Base-by-base conservation (phyloP, 1,140 invertebrate species). In the Phymorhynchus buccinoides region DNA sequence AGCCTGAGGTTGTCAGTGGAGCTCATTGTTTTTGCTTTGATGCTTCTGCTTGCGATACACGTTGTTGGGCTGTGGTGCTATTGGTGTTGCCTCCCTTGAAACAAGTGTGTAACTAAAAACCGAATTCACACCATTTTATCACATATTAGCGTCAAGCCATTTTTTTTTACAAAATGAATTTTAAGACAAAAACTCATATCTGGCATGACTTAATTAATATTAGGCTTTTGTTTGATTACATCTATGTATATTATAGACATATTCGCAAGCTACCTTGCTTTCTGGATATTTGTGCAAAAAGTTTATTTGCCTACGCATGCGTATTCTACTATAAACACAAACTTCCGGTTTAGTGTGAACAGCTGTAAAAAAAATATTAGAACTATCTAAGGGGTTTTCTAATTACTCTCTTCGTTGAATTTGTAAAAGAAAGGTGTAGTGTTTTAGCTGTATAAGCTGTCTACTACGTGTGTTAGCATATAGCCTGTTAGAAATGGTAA, bases 401-500 rank as follows among this genome's bases (percentile, higher is more conserved):
- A 35, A 32, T 35, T 41, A 71, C 37, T 41, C 73, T 39, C 73
- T 12, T 41, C 81, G 1, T 35, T 44, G 14, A 83, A 35, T 44
- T 3, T n/a, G 27, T 35, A 22, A 68, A 18, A 22, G 37, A 18
- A 48, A 39, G 27, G n/a, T 41, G 14, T 78, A 4, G 42, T 42
- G 27, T 41, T 41, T 41, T 42, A 6, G 37, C 39, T 18, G 3
- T 30, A 0, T 78, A 41, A 71, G n/a, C 0, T 71, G n/a, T 30
- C 30, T 41, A 22, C 37, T 42, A 35, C 6, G 32, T 44, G 14
- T 48, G 4, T 35, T 22, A 16, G 32, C 16, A 80, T 22, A 16
- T 83, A 62, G 66, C 42, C 66, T 42, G 18, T 18, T 68, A 71
- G 73, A 37, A 68, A 68, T 80, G 84, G 41, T 85, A 22, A 85